Conservation (phyloP, 2,888 invertebrate genomes). For the Isoperla grammatica region DNA sequence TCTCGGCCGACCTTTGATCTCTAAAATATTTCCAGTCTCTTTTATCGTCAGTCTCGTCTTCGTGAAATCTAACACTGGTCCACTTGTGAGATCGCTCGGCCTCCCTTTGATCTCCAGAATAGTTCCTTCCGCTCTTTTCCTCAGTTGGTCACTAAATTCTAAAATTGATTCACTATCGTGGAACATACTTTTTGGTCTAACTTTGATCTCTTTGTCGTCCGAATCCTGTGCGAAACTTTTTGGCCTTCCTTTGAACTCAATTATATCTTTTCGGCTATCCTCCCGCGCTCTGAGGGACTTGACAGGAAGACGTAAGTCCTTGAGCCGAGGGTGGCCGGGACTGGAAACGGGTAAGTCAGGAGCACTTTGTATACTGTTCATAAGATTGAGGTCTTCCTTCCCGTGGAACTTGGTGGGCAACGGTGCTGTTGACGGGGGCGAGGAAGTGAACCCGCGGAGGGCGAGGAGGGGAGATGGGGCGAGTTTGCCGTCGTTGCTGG, state of each 20-base stretch:
- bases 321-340: conserved; percentile 61
- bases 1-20: conserved; percentile 57
- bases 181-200: conserved; percentile 41
- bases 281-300: conserved; percentile 61
- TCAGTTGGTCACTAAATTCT: conserved; percentile 65
- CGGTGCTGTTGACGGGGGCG: conserved; percentile 79
- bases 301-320: conserved; percentile 67
- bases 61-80: conserved; percentile 36
- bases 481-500: conserved; percentile 39
- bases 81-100: conserved; percentile 11
- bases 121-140: conserved; percentile 9
- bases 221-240: conserved; percentile 30
- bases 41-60: conserved; percentile 17
- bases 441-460: conserved; percentile 67
- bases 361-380: conserved; percentile 76
- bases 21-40: conserved; percentile 50
- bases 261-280: conserved; percentile 36
- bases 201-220: conserved; percentile 16
- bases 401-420: conserved; percentile 71
- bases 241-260: conserved; percentile 65
- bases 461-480: conserved; percentile 48
- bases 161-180: conserved; percentile 53
- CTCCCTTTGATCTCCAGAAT: conserved; percentile 31
- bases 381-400: conserved; percentile 50
- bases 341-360: conserved; percentile 67